Percentiles rank a stretch among this genome's conserved stretches.
Evolutionary conservation across 2,113 vertebrate species (phyloP).

Genomic region (Zosterops japonicus): DNA sequence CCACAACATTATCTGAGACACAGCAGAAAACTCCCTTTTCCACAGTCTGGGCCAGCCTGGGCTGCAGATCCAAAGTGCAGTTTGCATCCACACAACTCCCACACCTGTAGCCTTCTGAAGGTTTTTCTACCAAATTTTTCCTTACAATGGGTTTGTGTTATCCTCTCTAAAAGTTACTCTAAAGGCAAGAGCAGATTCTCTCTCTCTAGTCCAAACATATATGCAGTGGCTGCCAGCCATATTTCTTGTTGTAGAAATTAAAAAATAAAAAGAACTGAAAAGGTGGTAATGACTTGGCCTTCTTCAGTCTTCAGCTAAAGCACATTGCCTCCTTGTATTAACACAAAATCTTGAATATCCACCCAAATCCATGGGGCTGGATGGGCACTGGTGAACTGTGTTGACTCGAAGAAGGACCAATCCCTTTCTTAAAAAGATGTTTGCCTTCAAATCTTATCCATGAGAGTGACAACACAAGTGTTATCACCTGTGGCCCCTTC

Average conservation of each 20-base stretch:
- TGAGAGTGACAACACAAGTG: accelerated
- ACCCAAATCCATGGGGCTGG: background rate
- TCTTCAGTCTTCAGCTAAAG: background rate
- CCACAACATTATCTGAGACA: background rate
- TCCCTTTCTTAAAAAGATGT: background rate
- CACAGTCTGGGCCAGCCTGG: background rate
- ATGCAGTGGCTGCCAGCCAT: background rate
- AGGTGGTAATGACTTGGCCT: background rate
- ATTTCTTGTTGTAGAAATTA: background rate
- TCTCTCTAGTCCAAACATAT: background rate
- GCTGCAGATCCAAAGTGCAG: background rate
- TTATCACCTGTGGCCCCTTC: background rate
- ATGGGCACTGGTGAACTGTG: background rate
- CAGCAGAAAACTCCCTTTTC: background rate
- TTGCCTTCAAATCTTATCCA: background rate
- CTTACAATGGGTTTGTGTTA: background rate
- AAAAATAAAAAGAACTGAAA: background rate
- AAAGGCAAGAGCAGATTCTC: background rate
- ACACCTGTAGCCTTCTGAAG: background rate
- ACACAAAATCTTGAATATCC: background rate
- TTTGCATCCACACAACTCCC: background rate
- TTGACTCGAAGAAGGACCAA: background rate
- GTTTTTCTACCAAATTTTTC: background rate
- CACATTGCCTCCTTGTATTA: background rate
- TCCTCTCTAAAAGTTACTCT: background rate